Evolutionary conservation across 2,888 invertebrate species (phyloP).

Genomic region (Suillia variegata): DNA sequence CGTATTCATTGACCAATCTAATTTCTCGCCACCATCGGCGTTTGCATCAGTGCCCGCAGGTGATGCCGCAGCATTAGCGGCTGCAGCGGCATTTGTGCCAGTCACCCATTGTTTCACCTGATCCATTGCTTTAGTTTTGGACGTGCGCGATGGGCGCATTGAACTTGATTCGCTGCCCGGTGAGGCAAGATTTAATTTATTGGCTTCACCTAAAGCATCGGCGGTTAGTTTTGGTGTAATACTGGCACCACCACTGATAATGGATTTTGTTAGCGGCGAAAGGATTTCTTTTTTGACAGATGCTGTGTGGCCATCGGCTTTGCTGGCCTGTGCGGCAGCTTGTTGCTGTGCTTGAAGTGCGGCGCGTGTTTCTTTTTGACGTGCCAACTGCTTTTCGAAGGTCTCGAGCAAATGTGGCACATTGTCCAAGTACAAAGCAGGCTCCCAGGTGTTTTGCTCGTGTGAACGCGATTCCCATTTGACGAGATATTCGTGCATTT

Average conservation of each 20-base stretch:
- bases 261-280: slow-evolving; percentile 3
- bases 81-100: slow-evolving; percentile 63
- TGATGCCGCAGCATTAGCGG: slow-evolving; percentile 57
- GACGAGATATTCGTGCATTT: slow-evolving; percentile 80
- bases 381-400: slow-evolving; percentile 78
- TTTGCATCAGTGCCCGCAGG: slow-evolving; percentile 29
- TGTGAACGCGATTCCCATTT: slow-evolving; percentile 85
- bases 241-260: neutral
- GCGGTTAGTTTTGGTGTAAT: too few species aligned
- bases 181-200: slow-evolving; percentile 34
- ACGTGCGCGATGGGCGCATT: slow-evolving; percentile 60
- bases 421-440: slow-evolving; percentile 74
- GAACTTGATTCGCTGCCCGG: slow-evolving; percentile 18
- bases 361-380: slow-evolving; percentile 75
- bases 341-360: slow-evolving; percentile 51
- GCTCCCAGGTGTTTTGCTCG: slow-evolving; percentile 87
- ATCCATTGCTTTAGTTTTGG: slow-evolving; percentile 80
- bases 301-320: slow-evolving; percentile 35
- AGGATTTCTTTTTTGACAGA: slow-evolving; percentile 47
- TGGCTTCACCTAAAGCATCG: slow-evolving; percentile 3
- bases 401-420: slow-evolving; percentile 79
- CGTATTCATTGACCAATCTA: slow-evolving; percentile 44
- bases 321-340: slow-evolving; percentile 36
- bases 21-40: slow-evolving; percentile 33
- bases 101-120: slow-evolving; percentile 87